Base-by-base conservation (phyloP, 2,113 vertebrate species). In the Cephalopterus ornatus region DNA sequence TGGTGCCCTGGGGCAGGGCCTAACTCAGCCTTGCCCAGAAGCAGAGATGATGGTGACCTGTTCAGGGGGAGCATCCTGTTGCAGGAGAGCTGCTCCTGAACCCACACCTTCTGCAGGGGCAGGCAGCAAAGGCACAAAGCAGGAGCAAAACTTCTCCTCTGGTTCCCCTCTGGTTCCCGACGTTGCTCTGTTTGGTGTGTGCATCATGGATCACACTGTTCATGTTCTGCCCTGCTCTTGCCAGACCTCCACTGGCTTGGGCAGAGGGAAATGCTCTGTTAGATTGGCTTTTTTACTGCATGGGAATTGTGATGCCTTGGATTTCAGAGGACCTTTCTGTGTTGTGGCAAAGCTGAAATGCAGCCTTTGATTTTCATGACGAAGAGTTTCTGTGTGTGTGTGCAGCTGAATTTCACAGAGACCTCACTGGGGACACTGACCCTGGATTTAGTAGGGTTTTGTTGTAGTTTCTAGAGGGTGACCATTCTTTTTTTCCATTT, bases 51-150 rank as follows among this genome's bases (percentile, higher is more conserved):
- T 63, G 4, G 5, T 26, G 13, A 20, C 21, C 33, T 10, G 32
- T 18, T 20, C 0, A 8, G 30, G 20, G 8, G 9, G 35, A 37
- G 14, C 33, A 18, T 27, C 32, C 68, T 79, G 0, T 1, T 65
- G 74, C 59, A 8, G 63, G 32, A 35, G 46, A 61, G 33, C 49
- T 53, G 59, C 52, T 86, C 15, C 66, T 84, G 46, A 50, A 30
- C 39, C 37, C 33, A 6, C 3, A 0, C 53, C 37, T 59, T 41
- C 49, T 49, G 41, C 39, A n/a, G 32, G 76, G 62, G 28, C 49
- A 41, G 41, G 30, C 80, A 62, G 9, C 7, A 18, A 70, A 65
- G n/a, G 53, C 47, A 33, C 32, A 23, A 35, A 82, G 52, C 35
- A 65, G 52, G 76, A 12, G 23, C 42, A 33, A 68, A 71, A 52